A percentile compares a stretch with the other conserved stretches of the same genome.
Conservation (phyloP, 2,888 invertebrate genomes). For the Lepeophtheirus nordmannii region DNA sequence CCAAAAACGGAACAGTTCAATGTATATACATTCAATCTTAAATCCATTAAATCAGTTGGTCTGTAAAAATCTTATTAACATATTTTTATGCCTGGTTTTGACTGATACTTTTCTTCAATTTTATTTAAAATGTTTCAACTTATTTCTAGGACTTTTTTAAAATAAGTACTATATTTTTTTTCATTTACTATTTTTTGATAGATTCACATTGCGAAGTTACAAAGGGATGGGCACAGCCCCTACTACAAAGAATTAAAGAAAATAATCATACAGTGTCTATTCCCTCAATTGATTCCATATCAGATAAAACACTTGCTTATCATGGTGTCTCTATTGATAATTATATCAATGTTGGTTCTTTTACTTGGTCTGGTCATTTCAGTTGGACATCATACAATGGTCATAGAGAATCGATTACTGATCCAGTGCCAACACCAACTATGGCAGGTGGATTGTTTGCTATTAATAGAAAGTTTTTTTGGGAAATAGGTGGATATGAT, state of each 20-base stretch:
- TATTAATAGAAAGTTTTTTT: slow-evolving; percentile 78
- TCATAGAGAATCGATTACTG: not conserved
- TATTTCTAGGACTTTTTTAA: too few species aligned
- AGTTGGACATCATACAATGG: slow-evolving; percentile 47
- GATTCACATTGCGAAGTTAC: slow-evolving; percentile 83
- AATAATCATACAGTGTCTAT: slow-evolving; percentile 2
- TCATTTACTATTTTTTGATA: slow-evolving; percentile 36
- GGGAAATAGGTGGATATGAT: slow-evolving; percentile 88
- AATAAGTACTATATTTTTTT: too few species aligned
- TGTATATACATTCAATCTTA: too few species aligned
- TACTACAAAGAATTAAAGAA: slow-evolving; percentile 44
- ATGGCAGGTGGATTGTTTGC: slow-evolving; percentile 99
- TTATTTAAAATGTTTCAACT: too few species aligned
- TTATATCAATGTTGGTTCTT: slow-evolving; percentile 56
- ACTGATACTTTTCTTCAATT: too few species aligned
- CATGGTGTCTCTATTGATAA: slow-evolving; percentile 1
- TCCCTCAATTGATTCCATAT: slow-evolving; percentile 8
- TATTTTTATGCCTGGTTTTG: too few species aligned
- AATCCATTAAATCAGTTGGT: too few species aligned
- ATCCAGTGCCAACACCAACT: slow-evolving; percentile 50
- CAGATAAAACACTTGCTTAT: slow-evolving; percentile 41
- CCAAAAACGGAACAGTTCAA: too few species aligned
- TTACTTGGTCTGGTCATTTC: slow-evolving; percentile 79
- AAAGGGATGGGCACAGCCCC: slow-evolving; percentile 53
- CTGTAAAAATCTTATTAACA: too few species aligned